These are phyloP conservation scores for Lanius collurio DNA, from an alignment of 2,113 vertebrate genomes.

Conservation along the genomic window DNA sequence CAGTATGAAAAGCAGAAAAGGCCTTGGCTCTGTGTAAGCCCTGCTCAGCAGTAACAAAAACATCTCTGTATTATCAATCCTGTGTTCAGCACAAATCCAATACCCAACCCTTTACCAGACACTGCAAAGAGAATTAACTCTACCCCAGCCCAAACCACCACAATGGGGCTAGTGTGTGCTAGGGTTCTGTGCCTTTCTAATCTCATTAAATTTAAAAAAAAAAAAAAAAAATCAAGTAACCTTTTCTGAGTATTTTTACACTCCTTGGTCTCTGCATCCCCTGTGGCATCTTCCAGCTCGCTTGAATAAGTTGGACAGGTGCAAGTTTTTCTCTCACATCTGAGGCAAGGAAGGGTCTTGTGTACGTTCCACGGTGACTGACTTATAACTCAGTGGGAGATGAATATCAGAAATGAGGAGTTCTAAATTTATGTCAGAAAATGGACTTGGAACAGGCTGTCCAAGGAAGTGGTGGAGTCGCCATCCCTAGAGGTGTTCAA, in stretches of 20 bases:
- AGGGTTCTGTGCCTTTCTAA: background rate
- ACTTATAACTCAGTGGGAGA: background rate
- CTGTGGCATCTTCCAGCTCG: background rate
- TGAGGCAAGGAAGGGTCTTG: rapidly evolving
- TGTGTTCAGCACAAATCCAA: background rate
- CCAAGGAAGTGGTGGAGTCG: background rate
- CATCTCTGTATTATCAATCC: background rate
- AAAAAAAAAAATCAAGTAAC: background rate
- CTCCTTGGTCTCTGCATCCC: background rate
- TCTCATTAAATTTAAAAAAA: background rate
- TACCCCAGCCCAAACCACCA: background rate
- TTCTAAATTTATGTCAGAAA: background rate
- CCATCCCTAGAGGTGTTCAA: background rate
- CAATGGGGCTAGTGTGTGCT: background rate
- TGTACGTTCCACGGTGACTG: background rate
- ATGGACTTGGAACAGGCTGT: background rate
- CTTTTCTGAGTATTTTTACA: background rate
- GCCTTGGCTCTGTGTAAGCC: background rate
- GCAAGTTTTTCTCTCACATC: background rate
- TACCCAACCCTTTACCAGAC: background rate
- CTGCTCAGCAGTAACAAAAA: background rate
- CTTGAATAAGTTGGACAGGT: background rate
- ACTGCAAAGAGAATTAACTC: background rate
- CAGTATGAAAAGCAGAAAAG: background rate
- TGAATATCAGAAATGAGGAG: background rate